Evolutionary conservation across 2,797 vertebrate species (phyloP), one percentile per base, ranked within the genome.

Genomic region (Poecilia velifera): DNA sequence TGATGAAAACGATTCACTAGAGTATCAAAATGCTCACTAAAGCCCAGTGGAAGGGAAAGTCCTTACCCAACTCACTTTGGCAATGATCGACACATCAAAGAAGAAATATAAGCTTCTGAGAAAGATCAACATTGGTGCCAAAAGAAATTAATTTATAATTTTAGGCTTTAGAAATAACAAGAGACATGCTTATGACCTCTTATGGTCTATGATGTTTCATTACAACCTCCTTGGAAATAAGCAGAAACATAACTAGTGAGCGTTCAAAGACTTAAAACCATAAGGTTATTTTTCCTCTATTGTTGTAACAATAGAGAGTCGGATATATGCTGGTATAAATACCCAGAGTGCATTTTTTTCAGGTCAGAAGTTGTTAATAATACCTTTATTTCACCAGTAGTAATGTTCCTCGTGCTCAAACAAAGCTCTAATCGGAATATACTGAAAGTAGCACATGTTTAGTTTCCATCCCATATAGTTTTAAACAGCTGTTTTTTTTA

Each of bases 401-500:
- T 5, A 39, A 39, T 39, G 36, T 39, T 39, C 36, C 36, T 39
- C 36, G 5, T 39, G 36, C 36, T 39, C 36, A 39, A 39, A 39
- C 36, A 39, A 39, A 39, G 36, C 36, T 75, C 73, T 74, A 77
- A 73, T 66, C 73, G 41, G 82, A 76, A 78, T 83, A 51, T 41
- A 75, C 36, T 34, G 53, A 43, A 31, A 87, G 66, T 75, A 71
- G 74, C 73, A 64, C 47, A 49, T 34, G 84, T 79, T 84, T 72
- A 73, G 74, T 75, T 20, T 87, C 72, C 82, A 74, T 73, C 71
- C 71, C 76, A 45, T 62, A n/a, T 28, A 36, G 51, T 20, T 51
- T 86, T 73, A 46, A 87, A 81, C 68, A 76, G 76, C 51, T 77
- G 76, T 82, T 72, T 81, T 76, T 71, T 71, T 76, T 31, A 46